phyloP scores from a whole-genome alignment of 2,888 invertebrate genomes.

The Gymnoscelis rufifasciata region DNA sequence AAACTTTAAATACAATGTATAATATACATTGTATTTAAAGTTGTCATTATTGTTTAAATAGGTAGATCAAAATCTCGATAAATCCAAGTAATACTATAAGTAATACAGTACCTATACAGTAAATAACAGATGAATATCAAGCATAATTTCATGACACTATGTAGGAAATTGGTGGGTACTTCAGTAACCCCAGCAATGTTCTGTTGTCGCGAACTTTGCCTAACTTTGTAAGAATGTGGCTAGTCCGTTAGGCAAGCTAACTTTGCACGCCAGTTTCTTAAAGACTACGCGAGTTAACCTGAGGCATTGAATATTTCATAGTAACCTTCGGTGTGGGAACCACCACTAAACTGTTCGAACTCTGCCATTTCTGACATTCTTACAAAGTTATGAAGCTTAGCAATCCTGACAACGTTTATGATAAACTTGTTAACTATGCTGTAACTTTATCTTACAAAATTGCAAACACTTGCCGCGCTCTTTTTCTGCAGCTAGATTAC shows the following conservation, averaged over 20 bases:
- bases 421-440: conserved; percentile 2
- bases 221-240: conserved; percentile 46
- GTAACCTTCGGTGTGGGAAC: neutral
- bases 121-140: too few species aligned
- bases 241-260: conserved; percentile 26
- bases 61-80: too few species aligned
- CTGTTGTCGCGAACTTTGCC: conserved; percentile 22
- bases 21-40: too few species aligned
- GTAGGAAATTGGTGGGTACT: neutral
- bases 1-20: too few species aligned
- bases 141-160: neutral
- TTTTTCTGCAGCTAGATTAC: too few species aligned
- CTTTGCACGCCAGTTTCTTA: conserved; percentile 3
- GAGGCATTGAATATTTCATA: conserved; percentile 2
- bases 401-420: too few species aligned
- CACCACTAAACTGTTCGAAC: conserved; percentile 1
- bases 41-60: too few species aligned
- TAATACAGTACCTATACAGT: too few species aligned
- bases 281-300: conserved; percentile 5
- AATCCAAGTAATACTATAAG: too few species aligned
- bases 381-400: conserved; percentile 12
- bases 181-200: conserved; percentile 19
- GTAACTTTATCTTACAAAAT: neutral
- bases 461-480: too few species aligned
- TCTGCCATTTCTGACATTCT: conserved; percentile 4